These are phyloP conservation scores for Brachylomia viminalis DNA, from an alignment of 2,888 invertebrate species.

Conservation along the genomic window DNA sequence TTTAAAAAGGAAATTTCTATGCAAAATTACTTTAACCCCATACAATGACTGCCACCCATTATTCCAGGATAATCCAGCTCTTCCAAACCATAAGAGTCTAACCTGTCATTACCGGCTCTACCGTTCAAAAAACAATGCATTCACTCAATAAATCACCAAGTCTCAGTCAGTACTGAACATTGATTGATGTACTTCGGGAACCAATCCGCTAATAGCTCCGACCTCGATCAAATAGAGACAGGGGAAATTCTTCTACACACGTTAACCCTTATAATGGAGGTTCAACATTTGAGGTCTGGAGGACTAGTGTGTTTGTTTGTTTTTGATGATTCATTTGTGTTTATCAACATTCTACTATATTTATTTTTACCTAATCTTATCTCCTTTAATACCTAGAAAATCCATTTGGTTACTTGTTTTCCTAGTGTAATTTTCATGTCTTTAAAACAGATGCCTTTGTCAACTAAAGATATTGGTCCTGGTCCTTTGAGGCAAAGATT, in stretches of 20 bases:
- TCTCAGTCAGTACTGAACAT: constrained; percentile 67
- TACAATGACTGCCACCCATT: neutral
- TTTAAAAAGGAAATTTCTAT: neutral
- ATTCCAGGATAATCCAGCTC: neutral
- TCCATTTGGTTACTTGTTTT: neutral
- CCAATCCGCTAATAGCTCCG: constrained; percentile 77
- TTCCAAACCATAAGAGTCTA: constrained; percentile 7
- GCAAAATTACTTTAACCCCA: neutral
- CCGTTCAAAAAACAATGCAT: constrained; percentile 69
- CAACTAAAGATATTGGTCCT: neutral
- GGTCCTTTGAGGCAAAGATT: neutral
- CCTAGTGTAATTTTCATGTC: neutral
- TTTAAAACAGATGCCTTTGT: neutral
- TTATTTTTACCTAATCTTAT: neutral
- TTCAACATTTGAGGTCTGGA: constrained; percentile 67
- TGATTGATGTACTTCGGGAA: constrained; percentile 72
- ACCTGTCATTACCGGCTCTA: constrained; percentile 44
- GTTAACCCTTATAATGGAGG: constrained; percentile 74
- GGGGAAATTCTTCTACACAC: constrained; percentile 72
- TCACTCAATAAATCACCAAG: constrained; percentile 69
- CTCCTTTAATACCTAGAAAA: neutral
- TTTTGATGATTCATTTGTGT: constrained; percentile 42
- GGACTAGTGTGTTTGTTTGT: constrained; percentile 17
- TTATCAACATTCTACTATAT: neutral
- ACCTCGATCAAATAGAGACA: constrained; percentile 77